Conservation (phyloP, 2,113 vertebrate species). For the Toxostoma redivivum region DNA sequence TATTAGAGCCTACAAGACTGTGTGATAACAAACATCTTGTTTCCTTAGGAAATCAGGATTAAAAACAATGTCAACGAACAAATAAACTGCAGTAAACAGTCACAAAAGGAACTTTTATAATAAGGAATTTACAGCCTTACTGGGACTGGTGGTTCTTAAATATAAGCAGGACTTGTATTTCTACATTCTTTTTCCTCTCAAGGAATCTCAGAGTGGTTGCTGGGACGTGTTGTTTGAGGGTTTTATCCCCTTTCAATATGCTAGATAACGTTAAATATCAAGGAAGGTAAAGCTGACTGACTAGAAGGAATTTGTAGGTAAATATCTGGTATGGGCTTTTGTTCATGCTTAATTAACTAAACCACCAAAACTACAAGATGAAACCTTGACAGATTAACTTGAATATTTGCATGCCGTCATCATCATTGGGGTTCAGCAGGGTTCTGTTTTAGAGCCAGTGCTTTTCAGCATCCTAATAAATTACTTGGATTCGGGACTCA, state of each 20-base stretch:
- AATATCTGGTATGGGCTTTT: neutral
- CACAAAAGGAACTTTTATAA: neutral
- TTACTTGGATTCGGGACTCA: neutral
- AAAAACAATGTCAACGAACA: neutral
- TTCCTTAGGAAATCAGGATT: neutral
- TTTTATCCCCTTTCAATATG: neutral
- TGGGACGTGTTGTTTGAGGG: neutral
- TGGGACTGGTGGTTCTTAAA: neutral
- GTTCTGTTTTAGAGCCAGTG: neutral
- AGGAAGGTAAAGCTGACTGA: neutral
- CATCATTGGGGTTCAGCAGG: neutral
- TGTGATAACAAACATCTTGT: accelerated
- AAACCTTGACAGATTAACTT: neutral
- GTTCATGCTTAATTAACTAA: neutral
- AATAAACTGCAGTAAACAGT: neutral
- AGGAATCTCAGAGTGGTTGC: neutral
- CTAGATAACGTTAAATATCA: neutral
- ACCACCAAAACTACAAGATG: neutral
- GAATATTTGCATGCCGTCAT: neutral
- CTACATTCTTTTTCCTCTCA: neutral
- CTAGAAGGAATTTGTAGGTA: neutral
- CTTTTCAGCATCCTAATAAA: neutral
- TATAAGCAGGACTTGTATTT: neutral
- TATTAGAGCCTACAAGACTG: neutral
- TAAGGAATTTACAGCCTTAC: neutral